Conservation (phyloP, 64 coral and sea anemone species). For the Platygyra sinensis region DNA sequence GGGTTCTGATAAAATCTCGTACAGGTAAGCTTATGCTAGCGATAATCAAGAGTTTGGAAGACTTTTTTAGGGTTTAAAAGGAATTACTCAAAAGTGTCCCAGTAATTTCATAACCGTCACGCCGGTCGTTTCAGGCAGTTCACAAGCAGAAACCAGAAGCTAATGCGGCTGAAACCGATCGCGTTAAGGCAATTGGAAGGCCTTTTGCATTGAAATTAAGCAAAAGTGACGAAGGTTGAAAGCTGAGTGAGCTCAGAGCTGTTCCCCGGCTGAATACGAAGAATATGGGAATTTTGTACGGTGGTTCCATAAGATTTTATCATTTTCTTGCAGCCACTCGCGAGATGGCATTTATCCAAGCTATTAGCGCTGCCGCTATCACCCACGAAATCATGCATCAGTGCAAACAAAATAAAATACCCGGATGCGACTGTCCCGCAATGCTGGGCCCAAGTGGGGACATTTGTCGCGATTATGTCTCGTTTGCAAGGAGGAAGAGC, state of each 20-base stretch:
- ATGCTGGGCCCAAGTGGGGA: not conserved
- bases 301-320: no score
- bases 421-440: not conserved
- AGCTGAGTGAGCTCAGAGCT: not conserved
- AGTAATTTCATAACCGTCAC: no score
- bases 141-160: conserved; percentile 40
- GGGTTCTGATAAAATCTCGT: no score
- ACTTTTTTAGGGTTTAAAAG: no score
- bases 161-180: conserved; percentile 31
- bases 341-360: not conserved
- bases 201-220: not conserved
- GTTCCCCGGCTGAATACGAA: not conserved
- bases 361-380: no score
- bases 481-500: no score
- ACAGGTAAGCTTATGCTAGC: no score
- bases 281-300: no score
- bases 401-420: not conserved
- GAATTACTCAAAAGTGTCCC: no score
- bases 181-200: not conserved
- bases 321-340: not conserved
- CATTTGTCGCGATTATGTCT: not conserved
- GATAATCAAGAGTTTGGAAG: no score
- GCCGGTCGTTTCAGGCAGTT: not conserved
- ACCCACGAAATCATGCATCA: not conserved
- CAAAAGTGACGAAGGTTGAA: not conserved